Conservation (phyloP, 2,113 vertebrate genomes). For the Felis catus region DNA sequence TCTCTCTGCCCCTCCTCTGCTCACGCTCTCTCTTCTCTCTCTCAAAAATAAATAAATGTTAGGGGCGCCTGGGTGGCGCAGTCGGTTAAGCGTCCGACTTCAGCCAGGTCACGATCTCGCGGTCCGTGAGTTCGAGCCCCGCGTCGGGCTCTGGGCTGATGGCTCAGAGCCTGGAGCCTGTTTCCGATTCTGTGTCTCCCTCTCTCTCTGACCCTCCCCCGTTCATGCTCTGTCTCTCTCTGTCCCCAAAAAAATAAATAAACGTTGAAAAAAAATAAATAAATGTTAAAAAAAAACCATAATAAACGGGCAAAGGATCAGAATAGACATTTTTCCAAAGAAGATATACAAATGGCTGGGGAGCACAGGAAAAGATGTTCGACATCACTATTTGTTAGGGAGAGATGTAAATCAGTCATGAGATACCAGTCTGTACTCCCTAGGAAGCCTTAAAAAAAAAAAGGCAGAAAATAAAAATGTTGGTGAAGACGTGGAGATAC, state of each 20-base stretch:
- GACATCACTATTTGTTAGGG: background rate
- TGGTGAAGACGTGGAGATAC: background rate
- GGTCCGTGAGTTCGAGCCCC: accelerated
- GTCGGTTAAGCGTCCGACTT: background rate
- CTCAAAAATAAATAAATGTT: too few relatives aligned
- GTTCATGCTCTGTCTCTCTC: background rate
- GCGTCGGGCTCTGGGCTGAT: background rate
- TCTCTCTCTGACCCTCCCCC: background rate
- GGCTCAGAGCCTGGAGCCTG: background rate
- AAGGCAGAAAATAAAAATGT: background rate
- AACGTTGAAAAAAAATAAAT: background rate
- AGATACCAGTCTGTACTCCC: background rate
- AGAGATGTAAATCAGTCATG: background rate
- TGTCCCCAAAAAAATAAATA: background rate
- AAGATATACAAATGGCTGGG: background rate
- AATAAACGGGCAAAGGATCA: background rate
- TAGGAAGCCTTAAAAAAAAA: background rate
- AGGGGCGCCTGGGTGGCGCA: background rate
- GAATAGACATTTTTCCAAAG: background rate
- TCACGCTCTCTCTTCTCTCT: too few relatives aligned
- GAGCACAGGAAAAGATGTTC: background rate
- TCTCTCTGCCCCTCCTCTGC: too few relatives aligned
- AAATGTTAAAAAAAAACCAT: background rate
- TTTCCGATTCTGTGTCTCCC: background rate
- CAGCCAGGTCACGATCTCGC: background rate